phyloP scores from a whole-genome alignment of 2,113 vertebrate species.

The Polypterus senegalus region DNA sequence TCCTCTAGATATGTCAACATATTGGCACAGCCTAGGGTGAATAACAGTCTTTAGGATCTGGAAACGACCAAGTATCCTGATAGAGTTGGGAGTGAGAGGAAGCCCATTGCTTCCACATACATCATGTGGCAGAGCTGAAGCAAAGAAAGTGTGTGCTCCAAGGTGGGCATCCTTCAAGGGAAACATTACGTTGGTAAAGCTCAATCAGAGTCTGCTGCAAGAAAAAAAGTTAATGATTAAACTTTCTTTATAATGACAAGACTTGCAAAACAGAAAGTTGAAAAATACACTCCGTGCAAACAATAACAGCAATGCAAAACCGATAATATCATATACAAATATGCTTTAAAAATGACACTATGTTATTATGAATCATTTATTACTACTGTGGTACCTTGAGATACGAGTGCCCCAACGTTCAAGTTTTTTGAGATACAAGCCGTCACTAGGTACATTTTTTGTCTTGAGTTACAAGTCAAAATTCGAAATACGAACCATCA shows the following conservation, averaged over 20 bases:
- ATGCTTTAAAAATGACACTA: too few species aligned
- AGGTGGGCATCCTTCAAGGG: conserved; percentile 76
- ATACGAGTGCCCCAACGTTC: too few species aligned
- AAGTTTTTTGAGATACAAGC: too few species aligned
- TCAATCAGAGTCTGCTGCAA: neutral
- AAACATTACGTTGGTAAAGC: conserved; percentile 49
- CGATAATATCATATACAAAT: too few species aligned
- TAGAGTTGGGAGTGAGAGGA: conserved; percentile 94
- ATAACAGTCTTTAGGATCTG: conserved; percentile 90
- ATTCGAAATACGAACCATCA: too few species aligned
- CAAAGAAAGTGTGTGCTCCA: conserved; percentile 92
- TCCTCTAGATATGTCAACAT: conserved; percentile 86
- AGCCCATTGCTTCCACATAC: conserved; percentile 96
- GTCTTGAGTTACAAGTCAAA: too few species aligned
- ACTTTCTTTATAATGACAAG: neutral
- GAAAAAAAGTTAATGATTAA: conserved; percentile 4
- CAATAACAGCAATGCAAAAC: too few species aligned
- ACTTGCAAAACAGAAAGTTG: neutral
- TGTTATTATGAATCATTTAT: too few species aligned
- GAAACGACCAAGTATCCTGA: conserved; percentile 94
- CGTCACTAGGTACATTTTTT: too few species aligned
- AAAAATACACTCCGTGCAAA: neutral
- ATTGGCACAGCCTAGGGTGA: conserved; percentile 90
- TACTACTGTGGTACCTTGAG: too few species aligned
- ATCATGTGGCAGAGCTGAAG: conserved; percentile 89